Percentiles rank a stretch among this genome's conserved stretches.
These are phyloP conservation scores for Tetropium fuscum DNA, from an alignment of 2,888 invertebrate genomes.

Conservation along the genomic window DNA sequence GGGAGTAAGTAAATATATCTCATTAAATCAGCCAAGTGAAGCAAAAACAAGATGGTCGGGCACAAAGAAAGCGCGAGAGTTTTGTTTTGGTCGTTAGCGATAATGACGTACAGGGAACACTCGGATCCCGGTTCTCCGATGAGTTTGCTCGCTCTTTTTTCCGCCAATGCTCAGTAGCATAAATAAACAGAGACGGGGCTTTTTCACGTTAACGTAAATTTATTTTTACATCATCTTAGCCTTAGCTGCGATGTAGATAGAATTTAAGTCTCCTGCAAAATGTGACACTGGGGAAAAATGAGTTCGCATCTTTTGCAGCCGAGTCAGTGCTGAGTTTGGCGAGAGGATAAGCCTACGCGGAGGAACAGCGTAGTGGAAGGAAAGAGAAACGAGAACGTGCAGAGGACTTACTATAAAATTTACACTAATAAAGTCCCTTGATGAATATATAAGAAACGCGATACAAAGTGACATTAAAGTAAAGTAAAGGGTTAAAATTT, in stretches of 20 bases:
- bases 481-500: constrained; percentile 62
- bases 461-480: constrained; percentile 64
- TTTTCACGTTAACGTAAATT: constrained; percentile 50
- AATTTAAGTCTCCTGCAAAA: constrained; percentile 61
- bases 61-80: constrained; percentile 61
- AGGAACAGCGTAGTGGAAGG: constrained; percentile 31
- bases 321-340: constrained; percentile 26
- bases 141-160: constrained; percentile 35
- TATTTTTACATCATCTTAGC: constrained; percentile 57
- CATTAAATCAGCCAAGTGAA: constrained; percentile 63
- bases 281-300: constrained; percentile 63
- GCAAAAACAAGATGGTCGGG: constrained; percentile 65
- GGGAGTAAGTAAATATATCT: constrained; percentile 51
- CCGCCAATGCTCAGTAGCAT: constrained; percentile 9
- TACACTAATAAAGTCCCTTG: constrained; percentile 64
- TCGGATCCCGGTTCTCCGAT: constrained; percentile 47
- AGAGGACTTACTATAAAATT: constrained; percentile 45
- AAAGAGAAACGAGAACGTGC: constrained; percentile 29
- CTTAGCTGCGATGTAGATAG: constrained; percentile 53
- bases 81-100: constrained; percentile 64
- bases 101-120: constrained; percentile 61
- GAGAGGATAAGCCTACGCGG: constrained; percentile 30
- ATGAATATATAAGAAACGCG: constrained; percentile 65
- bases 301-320: constrained; percentile 47
- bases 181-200: constrained; percentile 25